Evolutionary conservation across 1,140 invertebrate genomes (phyloP).

Genomic region (Drosophila punjabiensis): DNA sequence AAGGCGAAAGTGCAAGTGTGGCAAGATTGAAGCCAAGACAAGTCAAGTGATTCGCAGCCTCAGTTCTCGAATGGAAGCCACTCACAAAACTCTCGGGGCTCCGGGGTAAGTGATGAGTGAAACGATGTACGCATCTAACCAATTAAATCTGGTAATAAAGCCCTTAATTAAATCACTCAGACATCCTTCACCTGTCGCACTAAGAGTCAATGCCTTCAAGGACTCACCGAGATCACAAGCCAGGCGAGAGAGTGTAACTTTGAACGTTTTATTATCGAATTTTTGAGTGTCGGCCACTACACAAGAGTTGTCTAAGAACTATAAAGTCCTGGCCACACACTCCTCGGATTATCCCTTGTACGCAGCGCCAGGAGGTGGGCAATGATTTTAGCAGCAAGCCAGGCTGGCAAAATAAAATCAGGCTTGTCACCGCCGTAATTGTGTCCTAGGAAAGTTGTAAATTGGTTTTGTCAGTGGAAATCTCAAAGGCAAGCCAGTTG

Average conservation of each 20-base stretch:
- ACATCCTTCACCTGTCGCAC: slow-evolving; percentile 6
- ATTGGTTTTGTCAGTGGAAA: slow-evolving; percentile 13
- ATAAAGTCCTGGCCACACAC: neutral
- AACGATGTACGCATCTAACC: neutral
- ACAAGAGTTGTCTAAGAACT: neutral
- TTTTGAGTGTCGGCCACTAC: neutral
- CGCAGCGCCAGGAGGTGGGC: neutral
- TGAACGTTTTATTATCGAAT: neutral
- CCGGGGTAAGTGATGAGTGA: slow-evolving; percentile 1
- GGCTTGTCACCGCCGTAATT: slow-evolving; percentile 16
- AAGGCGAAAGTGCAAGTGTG: slow-evolving; percentile 14
- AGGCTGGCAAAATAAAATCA: slow-evolving; percentile 16
- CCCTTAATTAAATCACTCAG: slow-evolving; percentile 1
- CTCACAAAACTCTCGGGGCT: neutral
- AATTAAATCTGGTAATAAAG: neutral
- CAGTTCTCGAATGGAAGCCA: slow-evolving; percentile 1
- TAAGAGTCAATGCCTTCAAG: slow-evolving; percentile 1
- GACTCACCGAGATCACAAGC: neutral
- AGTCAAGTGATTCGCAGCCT: slow-evolving; percentile 2
- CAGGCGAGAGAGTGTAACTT: neutral
- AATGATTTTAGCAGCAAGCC: neutral
- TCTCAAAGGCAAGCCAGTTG: neutral
- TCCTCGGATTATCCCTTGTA: neutral
- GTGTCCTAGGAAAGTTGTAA: slow-evolving; percentile 17
- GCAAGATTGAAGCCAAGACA: neutral